Conservation (phyloP, 1,140 invertebrate genomes). For the Catajapyx aquilonaris region DNA sequence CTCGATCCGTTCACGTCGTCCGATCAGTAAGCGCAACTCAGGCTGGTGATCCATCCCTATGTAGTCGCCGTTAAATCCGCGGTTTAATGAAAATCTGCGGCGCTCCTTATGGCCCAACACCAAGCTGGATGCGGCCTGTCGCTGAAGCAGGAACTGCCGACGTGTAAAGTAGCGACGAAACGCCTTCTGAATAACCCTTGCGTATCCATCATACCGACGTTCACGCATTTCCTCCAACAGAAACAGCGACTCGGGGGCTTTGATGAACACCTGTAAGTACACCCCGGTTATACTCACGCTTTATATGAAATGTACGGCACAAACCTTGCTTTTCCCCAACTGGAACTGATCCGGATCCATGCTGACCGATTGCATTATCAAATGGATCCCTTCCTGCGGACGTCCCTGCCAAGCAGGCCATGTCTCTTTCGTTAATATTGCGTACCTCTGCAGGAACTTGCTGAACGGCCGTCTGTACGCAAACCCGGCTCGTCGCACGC, state of each 20-base stretch:
- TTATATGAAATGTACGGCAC: too few relatives aligned
- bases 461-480: conserved; percentile 37
- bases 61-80: conserved; percentile 54
- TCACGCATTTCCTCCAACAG: conserved; percentile 49
- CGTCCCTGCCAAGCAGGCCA: conserved; percentile 42
- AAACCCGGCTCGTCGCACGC: conserved; percentile 41
- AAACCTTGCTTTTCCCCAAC: conserved; percentile 44
- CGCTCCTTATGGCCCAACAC: conserved; percentile 45
- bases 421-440: conserved; percentile 44
- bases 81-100: conserved; percentile 37
- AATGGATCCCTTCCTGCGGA: conserved; percentile 30
- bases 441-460: conserved; percentile 37
- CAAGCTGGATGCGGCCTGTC: conserved; percentile 35
- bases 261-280: conserved; percentile 59
- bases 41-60: conserved; percentile 43
- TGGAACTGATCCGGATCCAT: conserved; percentile 47
- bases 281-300: too few relatives aligned
- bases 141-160: conserved; percentile 34
- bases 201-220: conserved; percentile 44
- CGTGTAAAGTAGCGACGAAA: conserved; percentile 44
- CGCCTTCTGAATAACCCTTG: conserved; percentile 46
- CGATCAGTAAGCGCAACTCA: conserved; percentile 30
- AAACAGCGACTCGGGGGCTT: conserved; percentile 55
- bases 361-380: conserved; percentile 34
- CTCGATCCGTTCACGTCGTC: conserved; percentile 41